Base-by-base conservation (phyloP, 2,888 invertebrate genomes). In the Troides oblongomaculatus region DNA sequence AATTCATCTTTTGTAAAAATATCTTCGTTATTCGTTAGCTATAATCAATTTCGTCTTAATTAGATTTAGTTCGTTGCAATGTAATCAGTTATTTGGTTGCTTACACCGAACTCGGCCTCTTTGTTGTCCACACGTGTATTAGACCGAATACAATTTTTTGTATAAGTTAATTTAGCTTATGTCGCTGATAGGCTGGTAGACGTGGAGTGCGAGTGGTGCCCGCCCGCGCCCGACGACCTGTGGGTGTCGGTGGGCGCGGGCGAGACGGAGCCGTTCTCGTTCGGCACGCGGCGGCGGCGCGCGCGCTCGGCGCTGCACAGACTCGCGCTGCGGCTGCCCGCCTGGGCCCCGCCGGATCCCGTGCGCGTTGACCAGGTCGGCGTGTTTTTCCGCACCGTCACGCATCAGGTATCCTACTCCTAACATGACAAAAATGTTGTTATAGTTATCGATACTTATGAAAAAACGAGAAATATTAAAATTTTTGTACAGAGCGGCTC, bases 361-460 rank as follows among this genome's bases (percentile, higher is more conserved):
- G 96, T 99, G 21, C 97, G 98, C 12, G 97, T 99, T 0, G 99
- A 99, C 88, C 96, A 97, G 85, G 99, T 99, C 30, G 99, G 99
- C 2, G 95, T 97, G 60, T 99, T 96, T 92, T 99, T 99, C 84
- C 90, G 97, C n/a, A 94, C 83, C 7, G 77, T 90, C 71, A 85
- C 86, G 68, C 90, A 91, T 53, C 72, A 78, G 74, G 90, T 89
- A 56, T 70, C 39, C 10, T 39, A 39, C 39, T 39, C 39, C 10
- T 39, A 39, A 39, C 39, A 39, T 10, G 1, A 39, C 10, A 6
- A 39, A 39, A 10, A 39, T 7, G 6, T 39, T 7, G 39, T 39
- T 39, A 10, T 39, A 10, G 39, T 10, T 39, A 10, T 39, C 10
- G 6, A 39, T 10, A 39, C 7, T 10, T 39, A 39, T 7, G 7